Conservation (phyloP, 2,888 invertebrate species). For the Seladonia tumulorum region DNA sequence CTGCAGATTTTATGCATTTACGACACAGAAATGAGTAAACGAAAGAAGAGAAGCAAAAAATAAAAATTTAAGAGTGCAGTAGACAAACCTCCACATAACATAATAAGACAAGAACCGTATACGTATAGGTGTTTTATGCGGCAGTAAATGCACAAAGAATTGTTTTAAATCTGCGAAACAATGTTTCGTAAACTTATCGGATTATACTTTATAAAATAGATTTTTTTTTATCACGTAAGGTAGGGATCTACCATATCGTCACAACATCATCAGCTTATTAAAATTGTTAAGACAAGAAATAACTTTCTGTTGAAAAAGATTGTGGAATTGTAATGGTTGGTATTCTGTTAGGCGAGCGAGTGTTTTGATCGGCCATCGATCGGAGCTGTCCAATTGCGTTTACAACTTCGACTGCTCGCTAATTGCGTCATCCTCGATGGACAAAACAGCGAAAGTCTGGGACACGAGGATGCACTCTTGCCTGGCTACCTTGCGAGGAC, state of each 20-base stretch:
- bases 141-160: too few species aligned
- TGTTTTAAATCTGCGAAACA: too few species aligned
- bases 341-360: conserved; percentile 85
- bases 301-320: neutral
- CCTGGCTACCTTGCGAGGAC: conserved; percentile 87
- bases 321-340: neutral
- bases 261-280: too few species aligned
- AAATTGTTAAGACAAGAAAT: too few species aligned
- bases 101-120: too few species aligned
- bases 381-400: conserved; percentile 89
- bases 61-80: too few species aligned
- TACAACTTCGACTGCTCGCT: conserved; percentile 89
- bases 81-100: too few species aligned
- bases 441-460: conserved; percentile 90
- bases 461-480: conserved; percentile 87
- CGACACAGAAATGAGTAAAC: neutral
- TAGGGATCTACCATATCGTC: too few species aligned
- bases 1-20: neutral
- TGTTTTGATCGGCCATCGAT: conserved; percentile 87
- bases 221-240: too few species aligned
- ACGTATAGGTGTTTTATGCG: too few species aligned
- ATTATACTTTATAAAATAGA: too few species aligned
- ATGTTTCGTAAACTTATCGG: too few species aligned
- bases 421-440: conserved; percentile 90
- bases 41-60: neutral